phyloP scores from a whole-genome alignment of 2,888 invertebrate species.

The Stictocephala bisonia region DNA sequence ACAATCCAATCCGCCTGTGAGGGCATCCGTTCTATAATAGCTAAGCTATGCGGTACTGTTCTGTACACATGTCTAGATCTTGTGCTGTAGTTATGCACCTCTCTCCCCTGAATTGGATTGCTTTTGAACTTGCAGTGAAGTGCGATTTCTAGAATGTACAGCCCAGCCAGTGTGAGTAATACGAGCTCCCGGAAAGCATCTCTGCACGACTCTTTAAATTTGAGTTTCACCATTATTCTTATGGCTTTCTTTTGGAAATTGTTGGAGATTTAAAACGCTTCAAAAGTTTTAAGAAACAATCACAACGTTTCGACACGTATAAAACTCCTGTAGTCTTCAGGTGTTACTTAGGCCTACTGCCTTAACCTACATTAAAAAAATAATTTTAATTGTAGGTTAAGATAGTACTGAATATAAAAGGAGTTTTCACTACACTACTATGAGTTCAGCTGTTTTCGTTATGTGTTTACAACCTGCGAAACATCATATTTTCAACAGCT shows the following conservation, averaged over 20 bases:
- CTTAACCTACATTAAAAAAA: too few species aligned
- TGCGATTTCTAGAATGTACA: neutral
- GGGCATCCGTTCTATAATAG: neutral
- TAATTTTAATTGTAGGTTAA: too few species aligned
- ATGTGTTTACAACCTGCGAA: too few species aligned
- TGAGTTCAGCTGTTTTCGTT: too few species aligned
- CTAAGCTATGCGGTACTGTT: neutral
- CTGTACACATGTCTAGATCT: neutral
- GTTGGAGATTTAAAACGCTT: too few species aligned
- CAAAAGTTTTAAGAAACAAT: too few species aligned
- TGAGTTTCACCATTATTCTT: neutral
- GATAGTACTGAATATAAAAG: too few species aligned
- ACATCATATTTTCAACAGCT: too few species aligned
- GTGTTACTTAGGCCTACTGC: too few species aligned
- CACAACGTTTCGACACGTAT: too few species aligned
- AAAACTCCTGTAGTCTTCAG: too few species aligned
- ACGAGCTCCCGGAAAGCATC: neutral
- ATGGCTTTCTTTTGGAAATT: constrained; percentile 5
- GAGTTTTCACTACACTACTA: too few species aligned
- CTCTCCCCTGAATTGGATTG: neutral
- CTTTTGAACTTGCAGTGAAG: constrained; percentile 17
- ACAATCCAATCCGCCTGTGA: neutral
- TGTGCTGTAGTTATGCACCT: neutral
- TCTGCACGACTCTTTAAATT: constrained; percentile 17
- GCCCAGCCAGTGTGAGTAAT: constrained; percentile 19